Conservation (phyloP, 1,140 invertebrate genomes). For the Tenebrio molitor region DNA sequence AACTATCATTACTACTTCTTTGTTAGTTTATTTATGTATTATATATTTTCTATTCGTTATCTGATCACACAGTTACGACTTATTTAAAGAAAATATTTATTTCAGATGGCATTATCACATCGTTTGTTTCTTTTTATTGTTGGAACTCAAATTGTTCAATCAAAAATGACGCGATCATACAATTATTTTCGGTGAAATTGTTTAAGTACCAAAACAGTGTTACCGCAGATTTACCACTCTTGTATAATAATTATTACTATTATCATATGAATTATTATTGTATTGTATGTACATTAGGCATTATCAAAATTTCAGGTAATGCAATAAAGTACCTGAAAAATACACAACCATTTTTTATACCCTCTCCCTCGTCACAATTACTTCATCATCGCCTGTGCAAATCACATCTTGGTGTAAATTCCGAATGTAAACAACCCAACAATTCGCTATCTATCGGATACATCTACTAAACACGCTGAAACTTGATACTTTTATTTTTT, state of each 20-base stretch:
- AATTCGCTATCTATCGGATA: no score
- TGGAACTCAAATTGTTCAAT: constrained; percentile 1
- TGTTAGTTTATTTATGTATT: constrained; percentile 48
- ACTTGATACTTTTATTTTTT: no score
- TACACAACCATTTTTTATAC: constrained; percentile 3
- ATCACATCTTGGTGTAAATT: no score
- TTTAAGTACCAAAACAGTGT: constrained; percentile 51
- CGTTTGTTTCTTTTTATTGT: constrained; percentile 20
- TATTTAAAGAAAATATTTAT: constrained; percentile 12
- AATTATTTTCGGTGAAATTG: constrained; percentile 14
- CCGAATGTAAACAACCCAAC: no score
- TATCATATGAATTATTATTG: constrained; percentile 55
- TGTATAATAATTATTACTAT: constrained; percentile 55
- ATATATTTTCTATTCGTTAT: constrained; percentile 41
- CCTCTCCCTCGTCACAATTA: background rate
- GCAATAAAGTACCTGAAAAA: constrained; percentile 63
- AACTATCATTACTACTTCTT: constrained; percentile 29
- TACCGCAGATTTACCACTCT: constrained; percentile 49
- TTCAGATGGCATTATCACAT: constrained; percentile 13
- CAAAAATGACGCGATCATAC: constrained; percentile 4
- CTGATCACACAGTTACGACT: constrained; percentile 3
- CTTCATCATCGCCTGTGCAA: no score
- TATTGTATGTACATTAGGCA: constrained; percentile 61
- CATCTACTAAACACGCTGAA: no score
- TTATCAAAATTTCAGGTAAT: constrained; percentile 60